Base-by-base conservation (phyloP, 2,113 vertebrate genomes). In the Lepidothrix coronata region DNA sequence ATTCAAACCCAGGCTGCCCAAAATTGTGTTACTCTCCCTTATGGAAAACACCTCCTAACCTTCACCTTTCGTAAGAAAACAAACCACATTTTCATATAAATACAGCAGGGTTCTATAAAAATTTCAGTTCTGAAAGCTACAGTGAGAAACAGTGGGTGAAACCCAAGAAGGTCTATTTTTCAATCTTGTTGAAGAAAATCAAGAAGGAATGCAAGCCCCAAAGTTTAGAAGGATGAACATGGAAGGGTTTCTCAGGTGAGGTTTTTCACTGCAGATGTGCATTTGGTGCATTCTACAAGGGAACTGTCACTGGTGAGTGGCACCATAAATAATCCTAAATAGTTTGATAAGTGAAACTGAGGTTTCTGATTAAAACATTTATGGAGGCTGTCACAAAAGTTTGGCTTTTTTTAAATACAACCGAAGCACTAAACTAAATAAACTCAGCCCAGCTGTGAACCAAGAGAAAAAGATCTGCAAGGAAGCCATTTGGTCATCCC, bases 381-480 rank as follows among this genome's bases (percentile, higher is more conserved):
- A 72, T 43, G 52, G 49, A 44, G 49, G 14, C 22, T 68, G 75
- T 58, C 72, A 77, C 41, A 84, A 25, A 43, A 37, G 37, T 14
- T 41, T 13, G 25, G 25, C 48, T 33, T 25, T 52, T 61, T 81
- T 59, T 62, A 12, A 17, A 75, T 72, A 80, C 61, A 91, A 68
- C 68, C 55, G 67, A 80, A 86, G 46, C 62, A 94, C 27, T 43
- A 71, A 91, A 43, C 30, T 74, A 78, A 89, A 76, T 67, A 72
- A 95, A 79, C 41, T 80, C 59, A 94, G 85, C 88, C 88, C 75
- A 95, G 58, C 85, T 95, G 88, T 85, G 59, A 94, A 72, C 55
- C 10, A 35, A 73, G 71, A 49, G 68, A 68, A 81, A 39, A 46
- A 43, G 39, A 14, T 5, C 49, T 73, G 18, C 68, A 85, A 80